Evolutionary conservation across 2,888 invertebrate genomes (phyloP).

Genomic region (Lycocerus yunnanus): DNA sequence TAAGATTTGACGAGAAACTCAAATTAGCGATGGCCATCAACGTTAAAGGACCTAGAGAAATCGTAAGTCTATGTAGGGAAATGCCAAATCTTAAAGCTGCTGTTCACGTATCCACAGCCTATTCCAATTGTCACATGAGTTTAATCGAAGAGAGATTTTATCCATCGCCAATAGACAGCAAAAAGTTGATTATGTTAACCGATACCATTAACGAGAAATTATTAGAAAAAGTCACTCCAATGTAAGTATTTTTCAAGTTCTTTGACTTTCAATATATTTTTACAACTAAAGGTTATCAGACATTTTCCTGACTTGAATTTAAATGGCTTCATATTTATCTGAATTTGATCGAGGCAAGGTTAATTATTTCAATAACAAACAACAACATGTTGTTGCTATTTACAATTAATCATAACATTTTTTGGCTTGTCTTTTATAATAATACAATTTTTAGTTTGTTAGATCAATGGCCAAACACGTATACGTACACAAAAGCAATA

Average conservation of each 20-base stretch:
- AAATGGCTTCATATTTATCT: not conserved
- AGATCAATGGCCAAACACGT: slow-evolving; percentile 83
- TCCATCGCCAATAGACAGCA: slow-evolving; percentile 58
- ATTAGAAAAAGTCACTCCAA: slow-evolving; percentile 60
- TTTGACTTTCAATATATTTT: not conserved
- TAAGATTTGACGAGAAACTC: slow-evolving; percentile 74
- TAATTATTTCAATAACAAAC: not conserved
- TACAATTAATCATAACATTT: not conserved
- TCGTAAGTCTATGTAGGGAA: slow-evolving; percentile 67
- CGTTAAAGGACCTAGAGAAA: slow-evolving; percentile 68
- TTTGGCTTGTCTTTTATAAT: not conserved
- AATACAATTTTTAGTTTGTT: slow-evolving; percentile 45
- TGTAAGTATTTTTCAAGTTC: slow-evolving; percentile 55
- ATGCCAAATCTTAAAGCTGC: slow-evolving; percentile 66
- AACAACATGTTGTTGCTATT: not conserved
- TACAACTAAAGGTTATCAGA: not conserved
- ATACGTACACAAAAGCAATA: slow-evolving; percentile 88
- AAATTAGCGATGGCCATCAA: slow-evolving; percentile 75
- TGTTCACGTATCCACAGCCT: slow-evolving; percentile 65
- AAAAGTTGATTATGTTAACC: slow-evolving; percentile 58
- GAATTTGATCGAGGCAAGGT: not conserved
- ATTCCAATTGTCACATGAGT: slow-evolving; percentile 56
- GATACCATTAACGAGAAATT: slow-evolving; percentile 60
- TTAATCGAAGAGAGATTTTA: slow-evolving; percentile 51
- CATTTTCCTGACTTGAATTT: not conserved